These are phyloP conservation scores for Mohoua ochrocephala DNA, from an alignment of 2,113 vertebrate genomes.

Conservation along the genomic window DNA sequence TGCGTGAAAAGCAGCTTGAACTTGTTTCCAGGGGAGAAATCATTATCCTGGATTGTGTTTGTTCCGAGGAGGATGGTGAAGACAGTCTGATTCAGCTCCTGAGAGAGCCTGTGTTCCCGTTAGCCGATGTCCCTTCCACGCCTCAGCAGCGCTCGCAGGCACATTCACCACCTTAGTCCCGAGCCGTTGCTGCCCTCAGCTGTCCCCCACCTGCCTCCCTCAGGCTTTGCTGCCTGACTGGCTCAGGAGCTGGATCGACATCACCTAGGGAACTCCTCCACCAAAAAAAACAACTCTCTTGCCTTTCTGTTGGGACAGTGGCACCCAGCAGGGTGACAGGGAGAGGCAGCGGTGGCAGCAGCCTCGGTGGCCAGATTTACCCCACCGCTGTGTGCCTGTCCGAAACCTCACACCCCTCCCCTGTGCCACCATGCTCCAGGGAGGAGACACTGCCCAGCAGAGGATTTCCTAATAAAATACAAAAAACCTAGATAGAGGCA, in stretches of 20 bases:
- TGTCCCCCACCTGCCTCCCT: no score
- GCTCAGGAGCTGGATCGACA: neutral
- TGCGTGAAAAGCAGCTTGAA: neutral
- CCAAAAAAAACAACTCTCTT: neutral
- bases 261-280: neutral
- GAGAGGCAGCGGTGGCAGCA: neutral
- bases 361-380: neutral
- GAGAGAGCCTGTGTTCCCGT: fast-evolving
- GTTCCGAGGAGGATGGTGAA: fast-evolving
- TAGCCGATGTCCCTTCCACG: fast-evolving
- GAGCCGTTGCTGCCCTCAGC: neutral
- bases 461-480: neutral
- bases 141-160: fast-evolving
- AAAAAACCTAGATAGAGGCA: neutral
- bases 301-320: neutral
- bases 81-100: neutral
- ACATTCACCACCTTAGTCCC: fast-evolving
- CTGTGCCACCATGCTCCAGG: neutral
- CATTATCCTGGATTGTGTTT: neutral
- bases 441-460: neutral
- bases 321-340: neutral
- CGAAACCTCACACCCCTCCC: neutral
- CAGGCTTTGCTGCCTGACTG: neutral
- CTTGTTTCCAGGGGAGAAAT: neutral
- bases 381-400: fast-evolving